Evolutionary conservation across 2,113 vertebrate species (phyloP).

Genomic region (Cyanocitta stelleri): DNA sequence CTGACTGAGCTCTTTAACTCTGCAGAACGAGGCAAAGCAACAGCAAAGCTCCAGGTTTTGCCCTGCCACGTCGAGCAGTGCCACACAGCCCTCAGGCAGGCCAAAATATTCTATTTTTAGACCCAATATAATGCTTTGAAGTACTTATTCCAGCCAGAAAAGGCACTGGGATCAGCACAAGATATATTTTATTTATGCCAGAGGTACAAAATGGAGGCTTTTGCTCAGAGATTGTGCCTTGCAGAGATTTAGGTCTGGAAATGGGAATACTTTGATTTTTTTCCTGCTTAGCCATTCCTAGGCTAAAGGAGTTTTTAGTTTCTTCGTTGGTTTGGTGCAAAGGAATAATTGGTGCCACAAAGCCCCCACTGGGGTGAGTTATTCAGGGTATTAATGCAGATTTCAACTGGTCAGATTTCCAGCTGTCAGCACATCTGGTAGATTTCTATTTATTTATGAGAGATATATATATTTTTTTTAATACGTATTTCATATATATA

Average conservation of each 20-base stretch:
- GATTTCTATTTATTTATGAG: background rate
- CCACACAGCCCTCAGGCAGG: background rate
- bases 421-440: background rate
- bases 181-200: background rate
- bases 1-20: background rate
- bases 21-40: background rate
- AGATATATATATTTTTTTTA: too few relatives aligned
- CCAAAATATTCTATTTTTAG: background rate
- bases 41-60: background rate
- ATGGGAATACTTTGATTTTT: background rate
- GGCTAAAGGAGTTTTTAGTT: background rate
- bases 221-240: background rate
- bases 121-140: background rate
- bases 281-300: background rate
- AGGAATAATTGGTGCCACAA: background rate
- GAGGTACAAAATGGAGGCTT: background rate
- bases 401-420: background rate
- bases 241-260: background rate
- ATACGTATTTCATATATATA: background rate
- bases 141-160: background rate
- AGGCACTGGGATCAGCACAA: background rate
- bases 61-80: background rate
- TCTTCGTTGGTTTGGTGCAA: accelerated
- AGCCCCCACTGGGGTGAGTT: background rate
- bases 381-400: background rate